Conservation (phyloP, 2,888 invertebrate genomes). For the Lamproptera curius region DNA sequence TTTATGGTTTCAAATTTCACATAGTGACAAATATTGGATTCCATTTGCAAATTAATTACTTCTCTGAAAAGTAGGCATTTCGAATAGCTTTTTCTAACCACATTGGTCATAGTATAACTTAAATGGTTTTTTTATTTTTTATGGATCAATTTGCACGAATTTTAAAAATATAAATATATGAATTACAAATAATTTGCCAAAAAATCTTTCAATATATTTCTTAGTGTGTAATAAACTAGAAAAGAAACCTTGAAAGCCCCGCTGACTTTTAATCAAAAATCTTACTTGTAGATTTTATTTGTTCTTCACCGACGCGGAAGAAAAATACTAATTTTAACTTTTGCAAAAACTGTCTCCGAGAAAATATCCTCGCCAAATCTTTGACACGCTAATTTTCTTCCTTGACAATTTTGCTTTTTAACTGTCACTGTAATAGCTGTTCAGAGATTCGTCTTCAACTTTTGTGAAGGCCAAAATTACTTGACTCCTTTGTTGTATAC, state of each 20-base stretch:
- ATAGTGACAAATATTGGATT: constrained; percentile 6
- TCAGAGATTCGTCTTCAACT: constrained; percentile 26
- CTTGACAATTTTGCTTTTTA: constrained; percentile 27
- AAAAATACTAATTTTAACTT: not conserved
- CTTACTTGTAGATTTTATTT: not conserved
- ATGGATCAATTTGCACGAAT: no score
- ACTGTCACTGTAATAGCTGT: constrained; percentile 28
- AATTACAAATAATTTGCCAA: no score
- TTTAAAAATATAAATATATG: no score
- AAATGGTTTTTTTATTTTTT: no score
- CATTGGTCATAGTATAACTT: no score
- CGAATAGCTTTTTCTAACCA: no score
- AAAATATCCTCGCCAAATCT: not conserved
- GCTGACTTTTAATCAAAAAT: not conserved
- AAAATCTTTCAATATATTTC: no score
- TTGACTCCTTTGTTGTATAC: constrained; percentile 2
- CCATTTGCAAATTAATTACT: not conserved
- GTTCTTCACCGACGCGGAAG: not conserved
- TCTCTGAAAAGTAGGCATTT: no score
- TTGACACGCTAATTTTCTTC: constrained; percentile 10
- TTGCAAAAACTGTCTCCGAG: not conserved
- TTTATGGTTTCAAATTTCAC: constrained; percentile 11
- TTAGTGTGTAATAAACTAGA: no score
- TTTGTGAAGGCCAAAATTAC: constrained; percentile 8
- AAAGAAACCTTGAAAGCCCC: not conserved